Evolutionary conservation across 2,888 invertebrate genomes (phyloP).

Genomic region (Pogonocherus hispidulus): DNA sequence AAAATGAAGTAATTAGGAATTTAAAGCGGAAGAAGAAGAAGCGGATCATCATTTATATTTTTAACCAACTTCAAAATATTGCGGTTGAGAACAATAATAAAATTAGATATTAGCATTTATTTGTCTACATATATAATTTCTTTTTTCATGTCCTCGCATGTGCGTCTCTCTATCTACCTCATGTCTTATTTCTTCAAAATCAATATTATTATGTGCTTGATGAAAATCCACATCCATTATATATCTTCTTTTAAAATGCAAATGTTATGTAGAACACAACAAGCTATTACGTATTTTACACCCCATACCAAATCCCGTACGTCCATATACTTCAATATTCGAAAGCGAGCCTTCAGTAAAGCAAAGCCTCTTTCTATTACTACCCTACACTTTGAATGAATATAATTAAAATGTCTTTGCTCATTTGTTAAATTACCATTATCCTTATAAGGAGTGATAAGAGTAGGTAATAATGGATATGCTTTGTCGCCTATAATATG

Average conservation of each 20-base stretch:
- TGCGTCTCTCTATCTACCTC: too few species aligned
- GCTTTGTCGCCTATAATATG: neutral
- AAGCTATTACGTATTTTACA: too few species aligned
- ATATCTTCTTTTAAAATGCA: neutral
- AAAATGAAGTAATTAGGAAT: slow-evolving; percentile 4
- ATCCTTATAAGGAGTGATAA: neutral
- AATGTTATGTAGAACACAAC: too few species aligned
- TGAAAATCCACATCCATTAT: too few species aligned
- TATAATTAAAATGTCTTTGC: neutral
- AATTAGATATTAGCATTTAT: too few species aligned
- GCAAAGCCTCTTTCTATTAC: neutral
- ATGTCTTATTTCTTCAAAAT: too few species aligned
- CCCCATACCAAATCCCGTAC: too few species aligned
- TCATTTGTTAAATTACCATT: neutral
- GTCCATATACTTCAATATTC: neutral
- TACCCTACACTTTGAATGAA: neutral
- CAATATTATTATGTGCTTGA: too few species aligned
- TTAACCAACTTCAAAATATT: too few species aligned
- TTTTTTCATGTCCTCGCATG: too few species aligned
- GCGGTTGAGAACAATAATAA: too few species aligned
- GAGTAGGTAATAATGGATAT: neutral
- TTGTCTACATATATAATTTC: too few species aligned
- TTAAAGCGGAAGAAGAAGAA: slow-evolving; percentile 7
- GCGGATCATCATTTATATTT: neutral
- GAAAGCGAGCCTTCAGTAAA: neutral